Evolutionary conservation across 2,888 invertebrate species (phyloP).

Genomic region (Protophormia terraenovae): DNA sequence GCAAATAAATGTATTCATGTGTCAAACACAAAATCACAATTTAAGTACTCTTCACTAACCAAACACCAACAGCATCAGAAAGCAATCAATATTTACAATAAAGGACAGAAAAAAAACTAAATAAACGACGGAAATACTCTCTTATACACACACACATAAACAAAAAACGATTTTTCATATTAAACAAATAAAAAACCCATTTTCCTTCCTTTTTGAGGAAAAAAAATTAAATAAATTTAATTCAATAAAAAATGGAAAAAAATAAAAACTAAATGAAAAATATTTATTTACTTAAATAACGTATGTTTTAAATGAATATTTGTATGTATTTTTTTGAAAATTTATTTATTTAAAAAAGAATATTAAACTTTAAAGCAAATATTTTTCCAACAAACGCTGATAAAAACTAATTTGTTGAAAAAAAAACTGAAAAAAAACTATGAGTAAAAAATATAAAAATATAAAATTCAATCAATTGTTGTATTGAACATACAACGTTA

Average conservation of each 20-base stretch:
- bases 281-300: conserved; percentile 47
- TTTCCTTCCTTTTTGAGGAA: conserved; percentile 5
- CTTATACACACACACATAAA: background rate
- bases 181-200: background rate
- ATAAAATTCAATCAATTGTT: conserved; percentile 40
- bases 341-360: conserved; percentile 4
- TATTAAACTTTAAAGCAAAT: background rate
- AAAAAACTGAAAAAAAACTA: background rate
- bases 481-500: conserved; percentile 34
- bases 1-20: conserved; percentile 50
- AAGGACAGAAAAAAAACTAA: background rate
- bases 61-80: too few species aligned
- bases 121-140: conserved; percentile 7
- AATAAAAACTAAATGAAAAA: conserved; percentile 9
- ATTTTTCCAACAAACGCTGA: background rate
- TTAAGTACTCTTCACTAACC: conserved; percentile 57
- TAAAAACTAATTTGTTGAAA: conserved; percentile 51
- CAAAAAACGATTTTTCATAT: too few species aligned
- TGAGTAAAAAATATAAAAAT: background rate
- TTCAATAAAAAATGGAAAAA: conserved; percentile 29
- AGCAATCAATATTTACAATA: conserved; percentile 59
- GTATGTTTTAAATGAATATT: conserved; percentile 17
- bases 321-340: background rate
- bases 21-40: conserved; percentile 65
- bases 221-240: conserved; percentile 40